Conservation (phyloP, 2,888 invertebrate species). For the Autographa pulchrina region DNA sequence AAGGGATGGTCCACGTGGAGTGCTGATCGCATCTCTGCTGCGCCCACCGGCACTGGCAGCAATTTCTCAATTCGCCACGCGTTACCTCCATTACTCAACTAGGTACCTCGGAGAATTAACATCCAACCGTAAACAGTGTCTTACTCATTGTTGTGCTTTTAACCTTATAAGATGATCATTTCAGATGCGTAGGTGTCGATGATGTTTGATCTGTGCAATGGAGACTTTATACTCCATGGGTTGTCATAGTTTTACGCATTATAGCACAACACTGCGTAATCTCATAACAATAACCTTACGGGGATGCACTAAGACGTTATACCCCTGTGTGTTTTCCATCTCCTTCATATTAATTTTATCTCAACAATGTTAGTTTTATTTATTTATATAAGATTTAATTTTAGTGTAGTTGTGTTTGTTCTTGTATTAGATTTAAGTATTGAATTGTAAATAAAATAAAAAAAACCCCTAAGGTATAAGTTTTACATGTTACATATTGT, state of each 20-base stretch:
- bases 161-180: constrained; percentile 23
- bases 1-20: constrained; percentile 35
- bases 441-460: too few species aligned
- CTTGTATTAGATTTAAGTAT: too few species aligned
- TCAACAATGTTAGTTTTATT: too few species aligned
- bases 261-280: background rate
- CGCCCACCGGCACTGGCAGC: constrained; percentile 32
- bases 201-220: background rate
- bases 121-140: constrained; percentile 38
- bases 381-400: too few species aligned
- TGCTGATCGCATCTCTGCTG: constrained; percentile 40
- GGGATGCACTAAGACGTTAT: background rate
- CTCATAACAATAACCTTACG: background rate
- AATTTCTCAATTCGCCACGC: constrained; percentile 53
- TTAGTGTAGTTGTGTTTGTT: too few species aligned
- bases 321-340: background rate
- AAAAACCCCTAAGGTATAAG: too few species aligned
- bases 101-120: constrained; percentile 28
- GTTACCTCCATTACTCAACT: constrained; percentile 43
- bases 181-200: constrained; percentile 17
- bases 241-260: constrained; percentile 3
- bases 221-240: constrained; percentile 11
- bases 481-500: too few species aligned
- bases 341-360: too few species aligned
- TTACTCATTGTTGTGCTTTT: constrained; percentile 40